Percentiles rank a stretch among this genome's conserved stretches.
Conservation (phyloP, 1,140 invertebrate species). For the Neomicropteryx cornuta region DNA sequence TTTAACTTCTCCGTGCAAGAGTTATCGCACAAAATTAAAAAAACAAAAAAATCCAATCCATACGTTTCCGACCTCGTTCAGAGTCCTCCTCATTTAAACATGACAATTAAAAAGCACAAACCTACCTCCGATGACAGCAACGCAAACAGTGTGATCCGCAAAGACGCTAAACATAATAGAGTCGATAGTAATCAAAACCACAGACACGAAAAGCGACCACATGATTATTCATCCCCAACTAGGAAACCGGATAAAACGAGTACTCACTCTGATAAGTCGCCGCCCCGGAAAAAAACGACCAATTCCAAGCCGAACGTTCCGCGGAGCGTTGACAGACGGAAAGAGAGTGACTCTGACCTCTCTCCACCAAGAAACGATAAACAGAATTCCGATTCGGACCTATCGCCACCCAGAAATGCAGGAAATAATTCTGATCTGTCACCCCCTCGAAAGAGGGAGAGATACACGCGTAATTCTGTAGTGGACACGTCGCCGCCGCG, state of each 20-base stretch:
- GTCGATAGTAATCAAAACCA: constrained; percentile 11
- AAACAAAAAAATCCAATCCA: no score
- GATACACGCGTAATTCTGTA: no score
- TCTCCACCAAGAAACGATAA: constrained; percentile 17
- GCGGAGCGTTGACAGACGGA: no score
- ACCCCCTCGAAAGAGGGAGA: constrained; percentile 23
- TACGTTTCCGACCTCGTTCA: no score
- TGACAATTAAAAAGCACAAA: no score
- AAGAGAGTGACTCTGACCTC: constrained; percentile 25
- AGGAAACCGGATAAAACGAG: constrained; percentile 12
- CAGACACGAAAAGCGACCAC: neutral
- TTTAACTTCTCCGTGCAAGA: constrained; percentile 12
- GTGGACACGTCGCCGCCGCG: no score
- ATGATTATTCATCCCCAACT: constrained; percentile 9
- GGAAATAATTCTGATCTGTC: constrained; percentile 21
- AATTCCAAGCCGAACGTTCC: no score
- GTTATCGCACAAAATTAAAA: constrained; percentile 7
- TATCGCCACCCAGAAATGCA: constrained; percentile 4
- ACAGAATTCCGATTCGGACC: constrained; percentile 6
- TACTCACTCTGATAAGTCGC: no score
- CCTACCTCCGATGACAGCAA: no score
- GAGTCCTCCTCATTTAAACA: no score
- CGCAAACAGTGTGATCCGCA: no score
- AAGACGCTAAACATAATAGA: constrained; percentile 28
- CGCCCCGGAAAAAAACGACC: no score